These are phyloP conservation scores for Xyliphius kryptos DNA, from an alignment of 2,113 vertebrate genomes.

Conservation along the genomic window DNA sequence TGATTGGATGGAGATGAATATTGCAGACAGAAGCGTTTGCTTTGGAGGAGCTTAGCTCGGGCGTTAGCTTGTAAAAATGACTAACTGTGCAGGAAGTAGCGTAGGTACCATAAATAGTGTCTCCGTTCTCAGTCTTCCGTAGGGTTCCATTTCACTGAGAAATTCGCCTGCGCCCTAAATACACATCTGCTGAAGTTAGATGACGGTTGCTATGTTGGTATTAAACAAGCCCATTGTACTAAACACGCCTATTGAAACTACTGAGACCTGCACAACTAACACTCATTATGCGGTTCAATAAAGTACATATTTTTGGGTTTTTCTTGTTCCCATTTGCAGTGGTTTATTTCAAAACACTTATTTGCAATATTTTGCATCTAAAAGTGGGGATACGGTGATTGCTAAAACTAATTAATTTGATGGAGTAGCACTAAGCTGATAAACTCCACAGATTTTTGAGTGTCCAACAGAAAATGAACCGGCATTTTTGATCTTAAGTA, in stretches of 20 bases:
- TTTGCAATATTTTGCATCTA: not conserved
- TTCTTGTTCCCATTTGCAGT: not conserved
- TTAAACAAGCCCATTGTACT: too few relatives aligned
- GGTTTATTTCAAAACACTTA: not conserved
- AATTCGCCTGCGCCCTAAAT: not conserved
- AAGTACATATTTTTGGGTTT: too few relatives aligned
- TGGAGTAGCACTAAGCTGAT: not conserved
- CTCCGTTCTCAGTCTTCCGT: not conserved
- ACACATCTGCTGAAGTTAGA: not conserved
- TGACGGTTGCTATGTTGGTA: not conserved
- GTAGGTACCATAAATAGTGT: slow-evolving; percentile 18
- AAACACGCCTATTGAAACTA: not conserved
- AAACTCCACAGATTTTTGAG: too few relatives aligned
- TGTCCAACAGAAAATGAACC: too few relatives aligned
- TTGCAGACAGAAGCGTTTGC: too few relatives aligned
- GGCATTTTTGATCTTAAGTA: too few relatives aligned
- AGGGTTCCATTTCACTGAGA: slow-evolving; percentile 8
- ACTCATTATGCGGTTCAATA: not conserved
- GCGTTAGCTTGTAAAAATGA: slow-evolving; percentile 21
- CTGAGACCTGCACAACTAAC: not conserved
- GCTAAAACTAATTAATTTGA: not conserved
- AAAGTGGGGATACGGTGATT: not conserved
- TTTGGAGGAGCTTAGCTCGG: too few relatives aligned
- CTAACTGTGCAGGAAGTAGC: slow-evolving; percentile 34
- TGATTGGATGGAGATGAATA: too few relatives aligned